Conservation (phyloP, 2,888 invertebrate genomes). For the Lithophane ornitopus region DNA sequence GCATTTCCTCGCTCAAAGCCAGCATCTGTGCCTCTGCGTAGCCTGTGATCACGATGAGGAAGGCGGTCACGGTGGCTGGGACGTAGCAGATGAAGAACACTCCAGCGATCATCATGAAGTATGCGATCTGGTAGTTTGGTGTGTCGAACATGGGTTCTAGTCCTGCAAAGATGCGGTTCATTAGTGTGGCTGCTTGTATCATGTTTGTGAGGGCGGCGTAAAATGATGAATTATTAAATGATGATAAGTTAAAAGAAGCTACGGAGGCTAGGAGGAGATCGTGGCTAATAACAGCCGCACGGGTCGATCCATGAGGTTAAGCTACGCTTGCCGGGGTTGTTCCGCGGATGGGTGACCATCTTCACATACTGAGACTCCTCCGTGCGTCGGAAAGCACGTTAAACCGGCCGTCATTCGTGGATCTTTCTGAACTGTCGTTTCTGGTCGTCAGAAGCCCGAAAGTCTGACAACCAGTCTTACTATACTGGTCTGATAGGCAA, state of each 20-base stretch:
- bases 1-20: constrained; percentile 59
- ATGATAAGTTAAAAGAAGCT: neutral
- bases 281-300: no score
- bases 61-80: constrained; percentile 64
- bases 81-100: constrained; percentile 57
- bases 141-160: constrained; percentile 62
- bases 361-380: no score
- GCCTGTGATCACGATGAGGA: constrained; percentile 60
- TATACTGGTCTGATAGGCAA: no score
- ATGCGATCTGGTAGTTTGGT: constrained; percentile 64
- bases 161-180: constrained; percentile 37
- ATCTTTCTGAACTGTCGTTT: no score
- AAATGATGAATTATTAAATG: neutral
- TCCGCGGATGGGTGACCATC: no score
- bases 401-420: no score
- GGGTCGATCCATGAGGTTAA: no score
- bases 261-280: no score
- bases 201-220: neutral
- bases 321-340: no score
- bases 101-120: constrained; percentile 40
- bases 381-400: no score
- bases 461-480: no score
- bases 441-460: no score
- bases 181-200: neutral
- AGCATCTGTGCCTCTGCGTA: constrained; percentile 64